Percentiles rank a stretch among this genome's conserved stretches.
Evolutionary conservation across 2,797 vertebrate genomes (phyloP).

Genomic region (Lithobates sylvaticus): DNA sequence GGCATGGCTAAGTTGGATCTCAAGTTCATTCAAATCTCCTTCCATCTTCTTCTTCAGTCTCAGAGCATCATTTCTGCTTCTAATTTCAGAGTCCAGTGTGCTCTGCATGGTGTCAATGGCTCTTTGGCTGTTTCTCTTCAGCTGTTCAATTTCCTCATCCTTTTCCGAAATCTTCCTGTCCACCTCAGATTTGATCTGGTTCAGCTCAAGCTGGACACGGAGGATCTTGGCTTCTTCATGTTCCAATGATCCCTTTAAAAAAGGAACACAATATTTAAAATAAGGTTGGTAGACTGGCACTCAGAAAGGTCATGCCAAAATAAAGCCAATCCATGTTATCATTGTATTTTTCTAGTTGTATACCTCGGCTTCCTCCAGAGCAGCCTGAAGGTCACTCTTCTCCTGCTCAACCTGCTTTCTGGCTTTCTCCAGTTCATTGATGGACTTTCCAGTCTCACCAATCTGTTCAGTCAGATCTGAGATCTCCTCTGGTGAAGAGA

Average conservation of each 20-base stretch:
- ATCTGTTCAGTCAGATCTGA: constrained; percentile 88
- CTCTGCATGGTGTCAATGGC: constrained; percentile 85
- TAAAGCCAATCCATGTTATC: background rate
- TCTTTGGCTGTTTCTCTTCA: constrained; percentile 88
- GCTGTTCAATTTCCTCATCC: constrained; percentile 90
- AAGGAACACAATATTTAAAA: constrained; percentile 20
- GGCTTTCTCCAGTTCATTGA: constrained; percentile 88
- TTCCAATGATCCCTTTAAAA: constrained; percentile 76
- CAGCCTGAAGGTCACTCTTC: constrained; percentile 85
- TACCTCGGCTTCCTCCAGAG: constrained; percentile 91
- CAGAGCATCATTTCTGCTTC: constrained; percentile 88
- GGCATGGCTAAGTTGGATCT: constrained; percentile 87
- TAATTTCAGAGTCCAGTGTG: constrained; percentile 83
- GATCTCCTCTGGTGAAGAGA: constrained; percentile 83
- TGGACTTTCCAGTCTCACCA: constrained; percentile 85
- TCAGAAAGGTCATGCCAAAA: background rate
- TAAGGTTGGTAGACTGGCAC: constrained; percentile 37
- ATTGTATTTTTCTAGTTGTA: background rate
- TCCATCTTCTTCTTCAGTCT: constrained; percentile 94
- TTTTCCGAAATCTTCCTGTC: constrained; percentile 84
- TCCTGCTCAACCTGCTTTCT: constrained; percentile 86
- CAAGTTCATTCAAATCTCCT: constrained; percentile 87
- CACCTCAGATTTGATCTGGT: constrained; percentile 77
- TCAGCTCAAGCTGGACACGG: constrained; percentile 78
- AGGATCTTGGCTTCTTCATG: constrained; percentile 81